These are phyloP conservation scores for Drosophila austrosaltans DNA, from an alignment of 2,888 invertebrate species.

Conservation along the genomic window DNA sequence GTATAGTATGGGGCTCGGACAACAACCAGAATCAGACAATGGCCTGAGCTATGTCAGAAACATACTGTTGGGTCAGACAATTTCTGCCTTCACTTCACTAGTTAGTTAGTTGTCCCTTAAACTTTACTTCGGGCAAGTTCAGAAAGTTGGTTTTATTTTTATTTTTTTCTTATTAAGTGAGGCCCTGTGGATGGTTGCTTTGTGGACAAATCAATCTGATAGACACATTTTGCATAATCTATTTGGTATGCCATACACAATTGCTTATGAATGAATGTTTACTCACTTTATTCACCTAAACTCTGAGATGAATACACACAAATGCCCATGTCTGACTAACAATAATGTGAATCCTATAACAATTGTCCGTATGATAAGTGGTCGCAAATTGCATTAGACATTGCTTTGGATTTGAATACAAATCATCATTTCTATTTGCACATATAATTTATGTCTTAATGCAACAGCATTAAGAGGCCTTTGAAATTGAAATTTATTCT, in stretches of 20 bases:
- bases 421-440: conserved; percentile 27
- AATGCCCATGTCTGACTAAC: conserved; percentile 17
- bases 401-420: conserved; percentile 51
- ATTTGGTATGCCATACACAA: conserved; percentile 26
- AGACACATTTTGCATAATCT: conserved; percentile 29
- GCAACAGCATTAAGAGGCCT: neutral
- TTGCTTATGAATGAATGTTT: conserved; percentile 14
- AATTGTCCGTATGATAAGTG: conserved; percentile 38
- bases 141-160: neutral
- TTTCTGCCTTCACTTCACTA: conserved; percentile 16
- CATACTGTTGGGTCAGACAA: conserved; percentile 44
- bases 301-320: conserved; percentile 1
- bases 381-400: conserved; percentile 58
- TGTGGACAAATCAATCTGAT: conserved; percentile 35
- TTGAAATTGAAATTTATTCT: conserved; percentile 3
- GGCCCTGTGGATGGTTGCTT: conserved; percentile 26
- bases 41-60: conserved; percentile 49
- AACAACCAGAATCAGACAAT: conserved; percentile 61
- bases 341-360: conserved; percentile 45
- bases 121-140: neutral
- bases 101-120: conserved; percentile 18
- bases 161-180: conserved; percentile 30
- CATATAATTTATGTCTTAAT: conserved; percentile 1
- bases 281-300: conserved; percentile 8
- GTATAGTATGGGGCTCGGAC: conserved; percentile 41